Evolutionary conservation across 2,113 vertebrate species (phyloP), one percentile per base, ranked within the genome.

Genomic region (Asarcornis scutulata): DNA sequence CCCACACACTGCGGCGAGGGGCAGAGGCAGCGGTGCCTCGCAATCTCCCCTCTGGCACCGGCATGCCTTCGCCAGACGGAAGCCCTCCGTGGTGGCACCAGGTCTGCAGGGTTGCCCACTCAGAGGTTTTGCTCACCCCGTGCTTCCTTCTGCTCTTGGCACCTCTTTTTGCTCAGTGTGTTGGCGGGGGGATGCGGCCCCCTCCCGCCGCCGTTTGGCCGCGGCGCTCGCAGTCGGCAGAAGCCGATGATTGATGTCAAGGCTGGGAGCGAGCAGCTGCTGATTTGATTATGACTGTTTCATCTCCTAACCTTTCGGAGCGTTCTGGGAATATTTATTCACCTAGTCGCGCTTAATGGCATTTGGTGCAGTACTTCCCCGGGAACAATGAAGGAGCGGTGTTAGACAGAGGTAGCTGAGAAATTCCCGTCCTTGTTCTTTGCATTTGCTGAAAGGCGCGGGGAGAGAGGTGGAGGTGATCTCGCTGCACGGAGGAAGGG

Each of bases 251-350:
- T 96, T 73, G 91, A 96, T 97, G 94, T 91, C 69, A 88, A 90
- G 92, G 82, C 95, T 92, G 80, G 78, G 96, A 91, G 95, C 91
- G 81, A 97, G 93, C 96, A 98, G 97, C 97, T 98, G 95, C 94
- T 97, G 94, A 86, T 98, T 97, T 93, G 95, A 95, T 97, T 96
- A 94, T 95, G 96, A 48, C 90, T 83, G 31, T 98, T 98, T 97
- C 95, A 79, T 97, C 95, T 95, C 77, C 91, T 95, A 94, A 97
- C 94, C 97, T 98, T 98, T 98, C 80, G 85, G 71, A 96, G 91
- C 80, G 40, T 96, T 96, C 42, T 86, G 92, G 92, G 93, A 97
- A 90, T 93, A 83, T 92, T 92, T 95, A 73, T 92, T 97, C 86
- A 93, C 88, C 94, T 85, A 75, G n/a, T 80, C 86, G 72, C 11